phyloP scores from a whole-genome alignment of 1,140 invertebrate species.

The Plutomurus gul region DNA sequence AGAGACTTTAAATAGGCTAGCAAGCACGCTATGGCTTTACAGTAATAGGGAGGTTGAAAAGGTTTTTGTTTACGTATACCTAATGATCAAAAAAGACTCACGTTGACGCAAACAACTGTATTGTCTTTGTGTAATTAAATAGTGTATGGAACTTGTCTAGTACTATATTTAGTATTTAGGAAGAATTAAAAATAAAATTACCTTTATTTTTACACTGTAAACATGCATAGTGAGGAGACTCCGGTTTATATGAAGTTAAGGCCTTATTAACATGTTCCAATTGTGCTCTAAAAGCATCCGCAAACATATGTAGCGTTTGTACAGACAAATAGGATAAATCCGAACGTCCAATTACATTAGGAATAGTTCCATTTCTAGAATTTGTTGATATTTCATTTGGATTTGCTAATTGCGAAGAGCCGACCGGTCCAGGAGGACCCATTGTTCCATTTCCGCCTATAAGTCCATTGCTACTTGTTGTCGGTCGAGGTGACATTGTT shows the following conservation, averaged over 20 bases:
- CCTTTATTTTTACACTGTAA: slow-evolving; percentile 52
- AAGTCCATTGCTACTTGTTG: slow-evolving; percentile 28
- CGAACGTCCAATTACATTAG: slow-evolving; percentile 37
- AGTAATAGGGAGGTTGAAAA: too few species aligned
- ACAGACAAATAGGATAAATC: slow-evolving; percentile 46
- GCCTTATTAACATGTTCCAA: slow-evolving; percentile 46
- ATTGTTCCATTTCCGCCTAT: slow-evolving; percentile 38
- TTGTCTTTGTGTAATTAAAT: not conserved
- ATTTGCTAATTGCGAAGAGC: slow-evolving; percentile 26
- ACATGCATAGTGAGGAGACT: slow-evolving; percentile 49
- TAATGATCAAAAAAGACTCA: too few species aligned
- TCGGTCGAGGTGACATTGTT: slow-evolving; percentile 37
- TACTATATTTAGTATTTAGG: not conserved
- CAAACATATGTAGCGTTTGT: slow-evolving; percentile 32
- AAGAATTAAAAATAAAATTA: not conserved
- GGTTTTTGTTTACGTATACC: too few species aligned
- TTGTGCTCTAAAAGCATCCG: slow-evolving; percentile 30
- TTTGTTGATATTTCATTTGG: slow-evolving; percentile 25
- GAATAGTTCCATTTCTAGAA: slow-evolving; percentile 11
- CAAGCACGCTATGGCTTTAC: too few species aligned
- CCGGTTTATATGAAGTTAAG: slow-evolving; percentile 44
- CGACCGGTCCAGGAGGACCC: slow-evolving; percentile 38
- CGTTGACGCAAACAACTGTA: not conserved
- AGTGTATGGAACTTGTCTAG: not conserved
- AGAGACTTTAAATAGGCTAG: too few species aligned